A percentile compares a stretch with the other conserved stretches of the same genome.
phyloP scores from a whole-genome alignment of 2,113 vertebrate genomes.

The Ictidomys tridecemlineatus region DNA sequence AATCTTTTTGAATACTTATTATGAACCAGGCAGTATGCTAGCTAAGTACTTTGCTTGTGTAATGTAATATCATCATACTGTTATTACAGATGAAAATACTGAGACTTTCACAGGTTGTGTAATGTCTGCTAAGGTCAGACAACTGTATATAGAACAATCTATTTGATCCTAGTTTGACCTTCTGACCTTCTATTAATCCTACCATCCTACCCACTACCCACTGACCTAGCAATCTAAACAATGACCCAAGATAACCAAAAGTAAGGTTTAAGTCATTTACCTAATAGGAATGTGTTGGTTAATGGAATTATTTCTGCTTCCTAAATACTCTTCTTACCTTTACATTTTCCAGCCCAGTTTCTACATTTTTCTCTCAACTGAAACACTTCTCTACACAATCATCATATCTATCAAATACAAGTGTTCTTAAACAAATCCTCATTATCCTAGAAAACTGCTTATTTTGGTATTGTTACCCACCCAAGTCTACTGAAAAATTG shows the following conservation, averaged over 20 bases:
- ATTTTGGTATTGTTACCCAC: background rate
- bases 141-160: background rate
- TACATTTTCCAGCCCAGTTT: conserved; percentile 21
- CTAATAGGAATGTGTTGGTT: conserved; percentile 5
- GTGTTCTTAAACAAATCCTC: background rate
- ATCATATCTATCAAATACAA: background rate
- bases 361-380: background rate
- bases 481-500: background rate
- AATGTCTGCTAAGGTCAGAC: background rate
- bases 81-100: background rate
- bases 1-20: background rate
- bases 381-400: background rate
- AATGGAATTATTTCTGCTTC: background rate
- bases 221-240: background rate
- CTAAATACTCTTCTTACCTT: background rate
- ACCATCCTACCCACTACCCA: background rate
- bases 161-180: conserved; percentile 33
- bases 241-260: background rate
- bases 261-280: background rate
- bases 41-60: background rate
- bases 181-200: background rate
- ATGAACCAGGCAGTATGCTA: background rate
- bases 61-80: background rate
- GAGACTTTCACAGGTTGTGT: background rate
- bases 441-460: background rate